phyloP scores from a whole-genome alignment of 2,888 invertebrate species.

The Drosophila setosimentum region DNA sequence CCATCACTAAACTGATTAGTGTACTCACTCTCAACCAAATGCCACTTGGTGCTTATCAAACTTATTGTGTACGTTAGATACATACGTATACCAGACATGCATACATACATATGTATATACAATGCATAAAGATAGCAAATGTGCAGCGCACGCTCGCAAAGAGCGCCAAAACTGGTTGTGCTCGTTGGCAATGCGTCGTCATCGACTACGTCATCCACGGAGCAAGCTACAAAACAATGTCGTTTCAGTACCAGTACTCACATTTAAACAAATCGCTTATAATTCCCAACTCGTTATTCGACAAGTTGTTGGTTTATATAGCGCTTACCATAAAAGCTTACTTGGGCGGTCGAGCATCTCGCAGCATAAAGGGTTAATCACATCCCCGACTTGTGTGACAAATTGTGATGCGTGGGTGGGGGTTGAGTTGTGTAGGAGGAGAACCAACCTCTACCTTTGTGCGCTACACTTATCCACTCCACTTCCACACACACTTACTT shows the following conservation, averaged over 20 bases:
- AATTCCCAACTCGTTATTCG: slow-evolving; percentile 6
- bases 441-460: too few species aligned
- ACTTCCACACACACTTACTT: too few species aligned
- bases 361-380: background rate
- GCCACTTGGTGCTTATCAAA: too few species aligned
- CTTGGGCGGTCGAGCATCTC: background rate
- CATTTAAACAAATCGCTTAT: background rate
- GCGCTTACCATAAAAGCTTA: fast-evolving
- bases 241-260: too few species aligned
- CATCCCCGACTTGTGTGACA: background rate
- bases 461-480: too few species aligned
- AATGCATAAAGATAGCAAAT: background rate
- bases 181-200: background rate
- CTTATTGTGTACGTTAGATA: background rate
- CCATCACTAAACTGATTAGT: background rate
- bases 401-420: background rate
- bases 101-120: background rate
- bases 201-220: background rate
- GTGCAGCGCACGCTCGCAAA: background rate
- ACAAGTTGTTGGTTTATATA: background rate
- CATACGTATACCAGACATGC: background rate
- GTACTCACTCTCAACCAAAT: background rate
- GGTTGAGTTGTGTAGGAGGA: too few species aligned
- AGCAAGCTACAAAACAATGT: background rate
- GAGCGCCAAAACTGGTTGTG: background rate